These are phyloP conservation scores for Diploptera punctata DNA, from an alignment of 2,888 invertebrate genomes.

Conservation along the genomic window DNA sequence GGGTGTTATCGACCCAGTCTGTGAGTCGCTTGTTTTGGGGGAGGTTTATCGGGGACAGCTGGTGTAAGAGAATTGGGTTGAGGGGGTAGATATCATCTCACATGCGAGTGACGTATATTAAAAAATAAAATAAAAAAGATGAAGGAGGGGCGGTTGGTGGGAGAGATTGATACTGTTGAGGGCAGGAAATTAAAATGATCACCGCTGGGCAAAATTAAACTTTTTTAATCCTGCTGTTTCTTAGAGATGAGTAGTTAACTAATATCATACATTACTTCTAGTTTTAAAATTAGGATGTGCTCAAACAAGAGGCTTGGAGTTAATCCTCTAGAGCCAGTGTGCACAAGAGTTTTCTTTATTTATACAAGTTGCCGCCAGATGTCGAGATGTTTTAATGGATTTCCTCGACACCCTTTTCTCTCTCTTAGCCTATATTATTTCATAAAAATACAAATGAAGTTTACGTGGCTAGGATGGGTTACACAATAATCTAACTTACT, in stretches of 20 bases:
- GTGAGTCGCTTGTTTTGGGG: background rate
- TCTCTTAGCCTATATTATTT: too few species aligned
- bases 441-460: too few species aligned
- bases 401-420: too few species aligned
- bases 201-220: conserved; percentile 16
- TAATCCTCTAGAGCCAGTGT: background rate
- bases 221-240: background rate
- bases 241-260: background rate
- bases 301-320: background rate
- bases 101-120: conserved; percentile 37
- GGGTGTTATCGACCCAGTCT: background rate
- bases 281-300: background rate
- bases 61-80: conserved; percentile 10
- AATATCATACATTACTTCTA: background rate
- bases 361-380: too few species aligned
- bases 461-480: too few species aligned
- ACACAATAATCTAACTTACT: too few species aligned
- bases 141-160: background rate
- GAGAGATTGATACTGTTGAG: conserved; percentile 14
- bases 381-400: too few species aligned
- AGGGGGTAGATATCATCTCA: conserved; percentile 27
- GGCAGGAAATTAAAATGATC: conserved; percentile 32
- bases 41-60: conserved; percentile 26
- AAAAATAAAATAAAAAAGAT: conserved; percentile 24
- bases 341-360: too few species aligned